Evolutionary conservation across 2,797 vertebrate species (phyloP).

Genomic region (Phataginus tricuspis): DNA sequence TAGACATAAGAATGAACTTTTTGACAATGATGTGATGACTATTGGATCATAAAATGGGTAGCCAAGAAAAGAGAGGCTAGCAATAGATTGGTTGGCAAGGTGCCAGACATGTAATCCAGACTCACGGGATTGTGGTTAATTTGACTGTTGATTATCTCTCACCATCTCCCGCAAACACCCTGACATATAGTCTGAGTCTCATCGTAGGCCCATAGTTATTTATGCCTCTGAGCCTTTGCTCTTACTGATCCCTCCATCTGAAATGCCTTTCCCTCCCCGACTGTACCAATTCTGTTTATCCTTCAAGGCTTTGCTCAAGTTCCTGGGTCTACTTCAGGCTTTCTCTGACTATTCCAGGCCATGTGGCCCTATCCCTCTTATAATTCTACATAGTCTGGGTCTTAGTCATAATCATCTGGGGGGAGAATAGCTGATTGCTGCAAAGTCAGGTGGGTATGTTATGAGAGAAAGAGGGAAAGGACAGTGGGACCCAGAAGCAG

Average conservation of each 20-base stretch:
- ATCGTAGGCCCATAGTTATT: not conserved
- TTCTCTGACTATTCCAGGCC: not conserved
- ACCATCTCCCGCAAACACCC: not conserved
- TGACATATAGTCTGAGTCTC: not conserved
- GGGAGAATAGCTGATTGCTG: not conserved
- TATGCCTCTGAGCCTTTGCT: not conserved
- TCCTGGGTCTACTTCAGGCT: not conserved
- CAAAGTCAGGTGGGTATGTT: not conserved
- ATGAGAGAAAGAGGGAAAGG: not conserved
- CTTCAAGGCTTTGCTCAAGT: not conserved
- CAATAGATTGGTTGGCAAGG: not conserved
- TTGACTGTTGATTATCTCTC: not conserved
- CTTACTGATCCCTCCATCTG: not conserved
- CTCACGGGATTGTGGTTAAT: not conserved
- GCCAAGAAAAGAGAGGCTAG: not conserved
- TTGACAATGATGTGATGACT: not conserved
- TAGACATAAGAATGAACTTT: not conserved
- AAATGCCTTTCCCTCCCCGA: not conserved
- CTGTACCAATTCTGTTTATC: not conserved
- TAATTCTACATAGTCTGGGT: not conserved
- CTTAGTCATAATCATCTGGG: not conserved
- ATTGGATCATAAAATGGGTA: not conserved
- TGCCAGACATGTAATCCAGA: not conserved
- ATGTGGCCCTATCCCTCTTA: not conserved
- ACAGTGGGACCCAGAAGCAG: not conserved